Conservation (phyloP, 2,797 vertebrate genomes). For the Labeo calbasu region DNA sequence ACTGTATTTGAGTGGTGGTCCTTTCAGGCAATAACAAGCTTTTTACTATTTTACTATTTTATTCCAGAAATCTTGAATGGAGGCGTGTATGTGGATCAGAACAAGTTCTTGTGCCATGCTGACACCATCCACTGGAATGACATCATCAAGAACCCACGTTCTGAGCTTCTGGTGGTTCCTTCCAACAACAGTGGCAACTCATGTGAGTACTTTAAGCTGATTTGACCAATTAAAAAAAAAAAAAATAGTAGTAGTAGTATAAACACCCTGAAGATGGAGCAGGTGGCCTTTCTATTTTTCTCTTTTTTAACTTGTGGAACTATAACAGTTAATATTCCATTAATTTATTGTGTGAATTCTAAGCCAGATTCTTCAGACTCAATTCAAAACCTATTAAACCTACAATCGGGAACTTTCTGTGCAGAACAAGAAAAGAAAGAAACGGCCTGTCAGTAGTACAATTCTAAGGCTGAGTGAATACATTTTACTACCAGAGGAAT, state of each 20-base stretch:
- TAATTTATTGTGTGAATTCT: neutral
- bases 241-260: neutral
- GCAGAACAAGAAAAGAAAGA: neutral
- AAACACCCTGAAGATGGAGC: neutral
- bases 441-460: neutral
- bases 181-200: constrained; percentile 90
- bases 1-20: neutral
- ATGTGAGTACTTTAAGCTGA: constrained; percentile 72
- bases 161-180: constrained; percentile 93
- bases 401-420: neutral
- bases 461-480: neutral
- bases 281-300: neutral
- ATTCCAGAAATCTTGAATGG: constrained; percentile 92
- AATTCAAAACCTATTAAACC: neutral
- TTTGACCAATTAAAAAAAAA: too few species aligned
- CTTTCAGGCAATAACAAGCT: neutral
- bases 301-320: neutral
- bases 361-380: neutral
- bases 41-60: neutral
- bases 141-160: constrained; percentile 91
- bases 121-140: constrained; percentile 98
- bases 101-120: constrained; percentile 95
- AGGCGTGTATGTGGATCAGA: constrained; percentile 95
- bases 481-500: neutral
- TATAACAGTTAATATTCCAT: neutral